phyloP scores from a whole-genome alignment of 1,140 invertebrate species.

The Brachystomella parvula region DNA sequence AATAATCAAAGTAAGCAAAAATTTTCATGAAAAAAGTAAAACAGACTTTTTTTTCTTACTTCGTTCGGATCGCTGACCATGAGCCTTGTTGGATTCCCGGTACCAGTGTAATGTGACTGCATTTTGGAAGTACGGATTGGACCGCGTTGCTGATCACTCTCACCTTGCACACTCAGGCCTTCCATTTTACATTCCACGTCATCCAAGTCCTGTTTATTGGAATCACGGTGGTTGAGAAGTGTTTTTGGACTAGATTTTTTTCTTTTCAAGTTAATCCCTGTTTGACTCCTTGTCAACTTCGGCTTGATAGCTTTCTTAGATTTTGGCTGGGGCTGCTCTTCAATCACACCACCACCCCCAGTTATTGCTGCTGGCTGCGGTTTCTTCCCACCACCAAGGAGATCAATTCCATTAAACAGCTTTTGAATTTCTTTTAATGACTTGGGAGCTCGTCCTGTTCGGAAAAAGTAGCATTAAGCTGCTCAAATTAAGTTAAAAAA shows the following conservation, averaged over 20 bases:
- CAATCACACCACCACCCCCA: no score
- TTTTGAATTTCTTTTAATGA: no score
- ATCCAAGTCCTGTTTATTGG: background rate
- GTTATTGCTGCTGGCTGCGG: no score
- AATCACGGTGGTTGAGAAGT: background rate
- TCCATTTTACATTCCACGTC: background rate
- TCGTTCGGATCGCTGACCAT: background rate
- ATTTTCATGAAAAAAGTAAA: conserved; percentile 10
- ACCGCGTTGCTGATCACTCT: no score
- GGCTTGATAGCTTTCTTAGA: no score
- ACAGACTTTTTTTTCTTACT: background rate
- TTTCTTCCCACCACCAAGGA: no score
- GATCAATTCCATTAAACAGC: no score
- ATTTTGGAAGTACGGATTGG: background rate
- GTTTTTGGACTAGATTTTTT: background rate
- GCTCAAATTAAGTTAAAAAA: no score
- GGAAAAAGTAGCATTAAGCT: no score
- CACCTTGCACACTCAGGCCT: no score
- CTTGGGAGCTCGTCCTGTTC: no score
- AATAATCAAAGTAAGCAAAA: background rate
- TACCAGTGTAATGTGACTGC: background rate
- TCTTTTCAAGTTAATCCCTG: background rate
- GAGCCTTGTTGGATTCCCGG: background rate
- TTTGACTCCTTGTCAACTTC: conserved; percentile 1
- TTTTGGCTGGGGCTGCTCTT: no score